Evolutionary conservation across 53 echinoderm and acorn worm genomes (phyloP).

Genomic region (Actinopyga echinites): DNA sequence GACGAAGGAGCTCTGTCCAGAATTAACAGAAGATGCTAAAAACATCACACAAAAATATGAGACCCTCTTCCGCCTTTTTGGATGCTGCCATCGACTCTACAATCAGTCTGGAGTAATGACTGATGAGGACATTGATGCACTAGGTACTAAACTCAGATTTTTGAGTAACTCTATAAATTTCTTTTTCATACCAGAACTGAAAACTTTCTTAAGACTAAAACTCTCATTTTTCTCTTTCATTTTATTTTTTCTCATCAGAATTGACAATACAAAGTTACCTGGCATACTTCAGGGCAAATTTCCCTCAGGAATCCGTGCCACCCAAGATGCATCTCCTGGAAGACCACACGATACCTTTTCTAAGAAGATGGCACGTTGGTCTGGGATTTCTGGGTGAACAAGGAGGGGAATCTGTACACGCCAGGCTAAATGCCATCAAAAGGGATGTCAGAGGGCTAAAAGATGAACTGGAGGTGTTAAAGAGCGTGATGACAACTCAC

Average conservation of each 20-base stretch:
- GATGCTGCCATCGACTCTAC: not conserved
- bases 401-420: conserved; percentile 55
- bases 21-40: not conserved
- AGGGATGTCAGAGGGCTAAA: conserved; percentile 25
- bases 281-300: not conserved
- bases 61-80: conserved; percentile 13
- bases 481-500: conserved; percentile 32
- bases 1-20: not conserved
- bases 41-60: not conserved
- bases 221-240: no score
- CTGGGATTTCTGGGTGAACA: conserved; percentile 49
- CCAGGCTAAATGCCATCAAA: conserved; percentile 49
- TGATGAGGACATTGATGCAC: not conserved
- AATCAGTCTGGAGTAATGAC: not conserved
- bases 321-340: conserved; percentile 51
- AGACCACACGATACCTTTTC: conserved; percentile 39
- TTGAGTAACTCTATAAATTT: no score
- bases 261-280: conserved; percentile 13
- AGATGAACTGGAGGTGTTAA: conserved; percentile 35
- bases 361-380: conserved; percentile 41
- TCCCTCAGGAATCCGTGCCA: conserved; percentile 32
- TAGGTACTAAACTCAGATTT: conserved; percentile 7
- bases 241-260: no score
- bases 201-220: no score
- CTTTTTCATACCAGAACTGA: no score